Conservation (phyloP, 1,140 invertebrate genomes). For the Acromyrmex charruanus region DNA sequence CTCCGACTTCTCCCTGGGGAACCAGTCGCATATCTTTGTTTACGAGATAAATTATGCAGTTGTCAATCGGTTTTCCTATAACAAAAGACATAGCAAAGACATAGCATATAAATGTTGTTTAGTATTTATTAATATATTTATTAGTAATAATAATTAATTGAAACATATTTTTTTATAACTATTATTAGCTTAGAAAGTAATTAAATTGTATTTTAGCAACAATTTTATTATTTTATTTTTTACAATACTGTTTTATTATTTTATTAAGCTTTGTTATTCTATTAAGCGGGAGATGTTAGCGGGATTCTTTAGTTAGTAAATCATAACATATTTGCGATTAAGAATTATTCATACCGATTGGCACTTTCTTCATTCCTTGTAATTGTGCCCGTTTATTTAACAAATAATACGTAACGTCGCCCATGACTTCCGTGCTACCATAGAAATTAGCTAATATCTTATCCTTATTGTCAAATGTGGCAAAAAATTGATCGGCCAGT, state of each 20-base stretch:
- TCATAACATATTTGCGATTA: background rate
- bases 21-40: conserved; percentile 91
- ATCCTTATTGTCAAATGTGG: conserved; percentile 88
- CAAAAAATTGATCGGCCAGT: conserved; percentile 91
- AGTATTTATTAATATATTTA: background rate
- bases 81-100: background rate
- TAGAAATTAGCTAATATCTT: conserved; percentile 94
- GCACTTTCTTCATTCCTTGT: conserved; percentile 89
- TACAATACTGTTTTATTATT: background rate
- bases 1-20: conserved; percentile 90
- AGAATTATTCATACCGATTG: conserved; percentile 90
- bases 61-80: conserved; percentile 91
- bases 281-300: too few relatives aligned
- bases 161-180: background rate
- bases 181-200: background rate
- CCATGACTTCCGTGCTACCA: conserved; percentile 95
- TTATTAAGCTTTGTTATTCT: background rate
- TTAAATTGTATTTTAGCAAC: background rate
- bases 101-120: conserved; percentile 16
- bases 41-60: conserved; percentile 93
- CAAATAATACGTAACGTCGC: conserved; percentile 91
- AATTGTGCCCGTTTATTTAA: conserved; percentile 87
- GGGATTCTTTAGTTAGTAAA: background rate
- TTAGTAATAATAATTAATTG: background rate
- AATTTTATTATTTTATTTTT: background rate